phyloP scores from a whole-genome alignment of 1,140 invertebrate species.

The Drosophila teissieri region DNA sequence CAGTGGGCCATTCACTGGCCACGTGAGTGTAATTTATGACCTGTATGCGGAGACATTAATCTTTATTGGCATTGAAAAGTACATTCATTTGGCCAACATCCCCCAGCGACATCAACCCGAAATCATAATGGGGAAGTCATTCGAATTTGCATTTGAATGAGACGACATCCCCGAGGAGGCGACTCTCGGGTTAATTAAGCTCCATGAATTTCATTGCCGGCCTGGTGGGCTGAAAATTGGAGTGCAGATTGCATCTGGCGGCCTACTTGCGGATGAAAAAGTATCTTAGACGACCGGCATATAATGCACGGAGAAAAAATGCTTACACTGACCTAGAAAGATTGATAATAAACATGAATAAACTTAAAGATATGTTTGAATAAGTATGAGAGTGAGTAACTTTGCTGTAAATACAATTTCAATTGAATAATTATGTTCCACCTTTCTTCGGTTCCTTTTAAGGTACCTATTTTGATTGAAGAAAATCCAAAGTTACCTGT shows the following conservation, averaged over 20 bases:
- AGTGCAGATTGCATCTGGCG: conserved; percentile 13
- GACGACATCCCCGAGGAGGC: conserved; percentile 5
- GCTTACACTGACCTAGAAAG: neutral
- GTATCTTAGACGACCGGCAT: neutral
- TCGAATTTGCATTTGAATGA: conserved; percentile 32
- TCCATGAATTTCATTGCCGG: conserved; percentile 14
- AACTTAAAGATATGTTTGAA: no score
- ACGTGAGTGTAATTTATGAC: conserved; percentile 66
- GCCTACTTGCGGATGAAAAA: neutral
- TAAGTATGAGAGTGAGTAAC: no score
- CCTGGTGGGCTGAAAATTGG: neutral
- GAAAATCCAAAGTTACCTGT: no score
- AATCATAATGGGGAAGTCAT: conserved; percentile 19
- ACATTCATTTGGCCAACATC: conserved; percentile 26
- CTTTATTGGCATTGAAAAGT: conserved; percentile 79
- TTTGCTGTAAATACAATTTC: no score
- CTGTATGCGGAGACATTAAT: conserved; percentile 76
- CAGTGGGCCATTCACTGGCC: conserved; percentile 37
- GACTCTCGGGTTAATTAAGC: conserved; percentile 23
- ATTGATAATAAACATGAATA: neutral
- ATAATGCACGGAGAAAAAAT: conserved; percentile 1
- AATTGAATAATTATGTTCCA: no score
- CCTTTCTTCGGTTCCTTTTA: no score
- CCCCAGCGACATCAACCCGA: conserved; percentile 10
- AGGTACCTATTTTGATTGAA: no score